Evolutionary conservation across 2,113 vertebrate genomes (phyloP).

Genomic region (Sminthopsis crassicaudata): DNA sequence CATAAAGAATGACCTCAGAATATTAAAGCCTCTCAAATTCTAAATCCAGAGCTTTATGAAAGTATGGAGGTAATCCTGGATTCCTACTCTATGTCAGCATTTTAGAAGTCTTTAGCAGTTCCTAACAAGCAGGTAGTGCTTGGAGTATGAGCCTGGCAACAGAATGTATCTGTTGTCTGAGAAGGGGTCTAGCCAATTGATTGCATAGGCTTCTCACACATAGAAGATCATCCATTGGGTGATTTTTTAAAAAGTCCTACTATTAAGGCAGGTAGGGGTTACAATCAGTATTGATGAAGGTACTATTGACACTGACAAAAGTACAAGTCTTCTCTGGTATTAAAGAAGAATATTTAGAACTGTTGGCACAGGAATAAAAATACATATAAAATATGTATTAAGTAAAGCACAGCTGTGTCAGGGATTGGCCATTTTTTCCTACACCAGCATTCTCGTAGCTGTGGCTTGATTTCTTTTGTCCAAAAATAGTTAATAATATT

Average conservation of each 20-base stretch:
- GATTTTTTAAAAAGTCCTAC: background rate
- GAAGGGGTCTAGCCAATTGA: background rate
- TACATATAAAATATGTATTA: background rate
- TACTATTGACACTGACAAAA: background rate
- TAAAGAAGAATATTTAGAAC: background rate
- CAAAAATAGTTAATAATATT: background rate
- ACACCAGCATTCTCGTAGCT: background rate
- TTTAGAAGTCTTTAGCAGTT: background rate
- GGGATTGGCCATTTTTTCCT: background rate
- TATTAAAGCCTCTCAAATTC: background rate
- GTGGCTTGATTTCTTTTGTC: background rate
- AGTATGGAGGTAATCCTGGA: background rate
- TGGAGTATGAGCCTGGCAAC: background rate
- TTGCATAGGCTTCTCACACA: background rate
- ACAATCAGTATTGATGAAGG: background rate
- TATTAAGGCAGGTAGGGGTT: too few relatives aligned
- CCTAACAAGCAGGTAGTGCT: background rate
- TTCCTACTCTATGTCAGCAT: background rate
- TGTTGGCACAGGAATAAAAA: background rate
- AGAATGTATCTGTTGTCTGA: background rate
- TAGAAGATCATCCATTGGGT: background rate
- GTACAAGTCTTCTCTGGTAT: background rate
- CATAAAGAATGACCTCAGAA: background rate
- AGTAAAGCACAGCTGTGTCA: background rate
- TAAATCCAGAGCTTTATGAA: background rate